These are phyloP conservation scores for Pterostichus madidus DNA, from an alignment of 2,888 invertebrate genomes.

Conservation along the genomic window DNA sequence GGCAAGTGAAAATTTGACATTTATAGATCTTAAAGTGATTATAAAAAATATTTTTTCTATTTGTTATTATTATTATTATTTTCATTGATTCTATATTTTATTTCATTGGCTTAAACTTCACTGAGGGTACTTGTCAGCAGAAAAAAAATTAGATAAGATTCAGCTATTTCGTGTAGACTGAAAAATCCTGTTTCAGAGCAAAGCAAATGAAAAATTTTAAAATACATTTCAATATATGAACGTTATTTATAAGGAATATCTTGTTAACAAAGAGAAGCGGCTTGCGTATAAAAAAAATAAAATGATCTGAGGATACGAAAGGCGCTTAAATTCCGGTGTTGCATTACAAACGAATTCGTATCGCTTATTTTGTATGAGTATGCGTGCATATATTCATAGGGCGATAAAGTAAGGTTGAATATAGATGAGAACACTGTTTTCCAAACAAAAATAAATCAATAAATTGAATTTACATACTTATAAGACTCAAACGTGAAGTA, in stretches of 20 bases:
- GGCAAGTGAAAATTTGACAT: too few relatives aligned
- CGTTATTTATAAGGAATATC: conserved; percentile 29
- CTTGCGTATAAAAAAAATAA: conserved; percentile 18
- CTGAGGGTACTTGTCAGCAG: too few relatives aligned
- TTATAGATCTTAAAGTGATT: too few relatives aligned
- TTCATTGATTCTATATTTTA: too few relatives aligned
- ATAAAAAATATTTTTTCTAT: too few relatives aligned
- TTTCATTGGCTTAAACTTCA: too few relatives aligned
- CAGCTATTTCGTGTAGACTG: background rate
- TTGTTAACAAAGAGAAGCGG: conserved; percentile 16
- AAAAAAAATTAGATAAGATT: too few relatives aligned
- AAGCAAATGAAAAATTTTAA: background rate
- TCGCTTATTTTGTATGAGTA: conserved; percentile 9
- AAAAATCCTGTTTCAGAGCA: background rate
- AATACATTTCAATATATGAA: background rate
- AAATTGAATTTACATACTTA: background rate
- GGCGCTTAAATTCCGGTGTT: conserved; percentile 18
- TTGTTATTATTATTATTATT: too few relatives aligned
- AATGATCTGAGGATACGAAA: background rate
- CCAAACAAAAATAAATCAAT: conserved; percentile 17
- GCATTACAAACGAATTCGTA: conserved; percentile 25
- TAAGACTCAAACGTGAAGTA: too few relatives aligned
- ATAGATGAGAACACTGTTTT: background rate
- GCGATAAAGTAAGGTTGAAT: background rate
- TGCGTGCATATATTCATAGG: background rate